These are phyloP conservation scores for Drosophila ironensis DNA, from an alignment of 1,140 invertebrate species.

Conservation along the genomic window DNA sequence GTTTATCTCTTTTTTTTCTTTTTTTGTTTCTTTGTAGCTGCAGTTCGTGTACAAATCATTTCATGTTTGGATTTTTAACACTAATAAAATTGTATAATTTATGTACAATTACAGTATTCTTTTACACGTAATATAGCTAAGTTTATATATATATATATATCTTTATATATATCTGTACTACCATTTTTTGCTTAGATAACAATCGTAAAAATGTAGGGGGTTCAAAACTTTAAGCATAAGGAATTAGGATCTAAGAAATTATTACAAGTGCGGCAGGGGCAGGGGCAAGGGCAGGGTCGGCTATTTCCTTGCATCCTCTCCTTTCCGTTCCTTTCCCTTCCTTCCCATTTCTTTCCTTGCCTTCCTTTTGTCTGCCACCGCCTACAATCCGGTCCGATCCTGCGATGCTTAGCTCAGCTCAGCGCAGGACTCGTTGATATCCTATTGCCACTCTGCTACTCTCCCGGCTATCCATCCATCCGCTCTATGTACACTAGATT, in stretches of 20 bases:
- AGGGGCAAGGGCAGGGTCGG: conserved; percentile 6
- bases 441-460: conserved; percentile 29
- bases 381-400: background rate
- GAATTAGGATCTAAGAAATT: conserved; percentile 67
- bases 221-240: conserved; percentile 69
- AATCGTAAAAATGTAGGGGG: conserved; percentile 68
- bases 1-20: background rate
- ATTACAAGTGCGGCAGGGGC: conserved; percentile 62
- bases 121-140: conserved; percentile 47
- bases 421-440: conserved; percentile 23
- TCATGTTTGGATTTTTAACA: conserved; percentile 42
- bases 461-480: background rate
- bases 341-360: background rate
- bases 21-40: background rate
- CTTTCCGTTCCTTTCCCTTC: background rate
- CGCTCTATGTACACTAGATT: conserved; percentile 49
- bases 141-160: conserved; percentile 37
- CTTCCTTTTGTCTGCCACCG: too few relatives aligned
- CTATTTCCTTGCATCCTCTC: background rate
- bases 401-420: conserved; percentile 31
- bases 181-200: conserved; percentile 66
- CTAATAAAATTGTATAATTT: conserved; percentile 74
- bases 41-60: conserved; percentile 38
- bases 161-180: conserved; percentile 49
- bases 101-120: conserved; percentile 65